A percentile compares a stretch with the other conserved stretches of the same genome.
Evolutionary conservation across 2,888 invertebrate species (phyloP).

Genomic region (Ethmia dodecea): DNA sequence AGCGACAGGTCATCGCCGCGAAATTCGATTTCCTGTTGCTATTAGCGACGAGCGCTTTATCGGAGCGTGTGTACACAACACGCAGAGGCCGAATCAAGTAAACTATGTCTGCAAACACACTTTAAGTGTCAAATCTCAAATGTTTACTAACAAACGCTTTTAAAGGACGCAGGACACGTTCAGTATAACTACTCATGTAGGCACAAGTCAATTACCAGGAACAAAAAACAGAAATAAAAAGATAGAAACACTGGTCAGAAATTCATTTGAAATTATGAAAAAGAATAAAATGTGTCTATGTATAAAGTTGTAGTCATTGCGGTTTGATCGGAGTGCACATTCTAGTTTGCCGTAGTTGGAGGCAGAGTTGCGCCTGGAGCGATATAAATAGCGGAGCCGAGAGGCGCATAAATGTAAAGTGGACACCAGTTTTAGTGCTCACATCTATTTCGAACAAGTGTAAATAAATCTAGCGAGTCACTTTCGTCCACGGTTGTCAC

Average conservation of each 20-base stretch:
- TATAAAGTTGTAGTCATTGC: slow-evolving; percentile 36
- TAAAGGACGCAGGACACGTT: slow-evolving; percentile 35
- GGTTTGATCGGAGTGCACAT: slow-evolving; percentile 36
- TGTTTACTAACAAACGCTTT: slow-evolving; percentile 53
- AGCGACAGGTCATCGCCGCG: slow-evolving; percentile 28
- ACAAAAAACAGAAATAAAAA: slow-evolving; percentile 37
- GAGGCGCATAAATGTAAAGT: slow-evolving; percentile 56
- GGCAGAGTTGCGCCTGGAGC: slow-evolving; percentile 52
- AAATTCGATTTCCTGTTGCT: slow-evolving; percentile 50
- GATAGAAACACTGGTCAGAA: slow-evolving; percentile 25
- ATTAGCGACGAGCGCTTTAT: slow-evolving; percentile 24
- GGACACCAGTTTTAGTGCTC: slow-evolving; percentile 66
- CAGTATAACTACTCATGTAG: no score
- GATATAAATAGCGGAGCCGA: slow-evolving; percentile 64
- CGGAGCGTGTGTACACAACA: slow-evolving; percentile 3
- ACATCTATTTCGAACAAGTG: slow-evolving; percentile 67
- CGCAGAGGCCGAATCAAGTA: slow-evolving; percentile 12
- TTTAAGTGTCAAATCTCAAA: slow-evolving; percentile 38
- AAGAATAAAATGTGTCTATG: slow-evolving; percentile 53
- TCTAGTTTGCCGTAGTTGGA: slow-evolving; percentile 68
- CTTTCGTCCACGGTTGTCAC: slow-evolving; percentile 66
- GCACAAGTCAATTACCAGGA: slow-evolving; percentile 44
- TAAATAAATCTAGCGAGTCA: slow-evolving; percentile 70
- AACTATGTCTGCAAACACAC: slow-evolving; percentile 37
- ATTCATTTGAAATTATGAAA: slow-evolving; percentile 42